Base-by-base conservation (phyloP, 2,888 invertebrate species). In the Blastobasis adustella region DNA sequence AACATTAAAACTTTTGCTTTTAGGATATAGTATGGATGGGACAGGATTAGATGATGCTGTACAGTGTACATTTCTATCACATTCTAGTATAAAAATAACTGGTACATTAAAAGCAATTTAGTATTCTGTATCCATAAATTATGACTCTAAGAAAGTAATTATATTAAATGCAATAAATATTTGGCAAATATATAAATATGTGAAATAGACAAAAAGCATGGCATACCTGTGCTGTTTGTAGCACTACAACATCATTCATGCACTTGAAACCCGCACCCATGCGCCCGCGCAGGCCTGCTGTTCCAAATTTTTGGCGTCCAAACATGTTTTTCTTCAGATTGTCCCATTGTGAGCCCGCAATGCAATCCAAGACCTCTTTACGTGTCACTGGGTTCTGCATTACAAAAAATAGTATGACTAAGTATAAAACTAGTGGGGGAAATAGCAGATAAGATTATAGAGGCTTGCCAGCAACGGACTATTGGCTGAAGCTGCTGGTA, bases 201-300 rank as follows among this genome's bases (percentile, higher is more conserved):
- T 23, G 23, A 23, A 23, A 23, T 23, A 23, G 23, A 23, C 23
- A 23, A 49, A 49, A 46, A 46, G 8, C 37, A 3, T 10, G 36
- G 42, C 9, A 50, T 52, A 89, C 89, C 78, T 98, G 97, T 1
- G 94, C 94, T 1, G 98, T 97, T 85, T 99, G 99, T 48, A 99
- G 91, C 0, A 97, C 96, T 0, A 98, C 98, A 46, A 99, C 90
- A 79, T 99, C 99, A 79, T 99, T 99, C 95, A 99, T 96, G 58
- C 94, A 93, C 59, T 92, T 92, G 79, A 95, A 98, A 0, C 99
- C 99, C 10, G 97, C 94, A 10, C 93, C 95, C 99, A 99, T 99
- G 58, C 90, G 90, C 0, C 95, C 97, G 58, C 99, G 91, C 40
- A 99, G 87, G 0, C 99, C 98, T 0, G 98, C 98, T 1, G 98